Percentiles rank a stretch among this genome's conserved stretches.
phyloP scores from a whole-genome alignment of 2,797 vertebrate genomes.

The Poecilia picta region DNA sequence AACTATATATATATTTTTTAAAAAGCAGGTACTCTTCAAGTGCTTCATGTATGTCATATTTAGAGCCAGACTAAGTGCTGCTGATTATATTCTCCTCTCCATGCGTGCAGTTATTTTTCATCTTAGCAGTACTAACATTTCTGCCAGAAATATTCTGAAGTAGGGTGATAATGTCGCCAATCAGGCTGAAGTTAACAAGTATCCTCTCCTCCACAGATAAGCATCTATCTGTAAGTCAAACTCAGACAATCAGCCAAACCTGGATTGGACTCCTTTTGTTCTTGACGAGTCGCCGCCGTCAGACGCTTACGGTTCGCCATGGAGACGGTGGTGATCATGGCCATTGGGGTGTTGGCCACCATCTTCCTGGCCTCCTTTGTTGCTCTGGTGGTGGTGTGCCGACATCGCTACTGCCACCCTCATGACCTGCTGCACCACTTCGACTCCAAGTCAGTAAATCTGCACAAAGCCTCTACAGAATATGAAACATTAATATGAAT shows the following conservation, averaged over 20 bases:
- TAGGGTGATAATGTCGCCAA: conserved; percentile 17
- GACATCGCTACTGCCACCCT: conserved; percentile 93
- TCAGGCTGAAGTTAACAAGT: conserved; percentile 33
- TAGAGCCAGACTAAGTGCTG: conserved; percentile 18
- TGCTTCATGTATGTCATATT: conserved; percentile 20
- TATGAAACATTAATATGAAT: neutral
- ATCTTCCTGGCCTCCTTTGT: conserved; percentile 96
- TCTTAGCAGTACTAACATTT: conserved; percentile 1
- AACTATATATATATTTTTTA: neutral
- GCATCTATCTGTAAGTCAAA: conserved; percentile 44
- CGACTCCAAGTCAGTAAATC: conserved; percentile 90
- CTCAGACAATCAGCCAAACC: conserved; percentile 48
- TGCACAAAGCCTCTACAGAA: neutral
- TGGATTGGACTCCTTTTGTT: conserved; percentile 46
- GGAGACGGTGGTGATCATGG: conserved; percentile 98
- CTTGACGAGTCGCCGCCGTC: conserved; percentile 31
- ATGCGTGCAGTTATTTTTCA: neutral
- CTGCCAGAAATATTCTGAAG: conserved; percentile 21
- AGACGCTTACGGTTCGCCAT: conserved; percentile 73
- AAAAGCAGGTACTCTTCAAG: neutral
- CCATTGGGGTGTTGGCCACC: conserved; percentile 94
- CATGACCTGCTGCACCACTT: conserved; percentile 88
- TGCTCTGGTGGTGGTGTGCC: conserved; percentile 92
- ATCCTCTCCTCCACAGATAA: conserved; percentile 71
- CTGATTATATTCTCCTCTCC: neutral